Base-by-base conservation (phyloP, 2,797 vertebrate genomes). In the Chelidonichthys spinosus region DNA sequence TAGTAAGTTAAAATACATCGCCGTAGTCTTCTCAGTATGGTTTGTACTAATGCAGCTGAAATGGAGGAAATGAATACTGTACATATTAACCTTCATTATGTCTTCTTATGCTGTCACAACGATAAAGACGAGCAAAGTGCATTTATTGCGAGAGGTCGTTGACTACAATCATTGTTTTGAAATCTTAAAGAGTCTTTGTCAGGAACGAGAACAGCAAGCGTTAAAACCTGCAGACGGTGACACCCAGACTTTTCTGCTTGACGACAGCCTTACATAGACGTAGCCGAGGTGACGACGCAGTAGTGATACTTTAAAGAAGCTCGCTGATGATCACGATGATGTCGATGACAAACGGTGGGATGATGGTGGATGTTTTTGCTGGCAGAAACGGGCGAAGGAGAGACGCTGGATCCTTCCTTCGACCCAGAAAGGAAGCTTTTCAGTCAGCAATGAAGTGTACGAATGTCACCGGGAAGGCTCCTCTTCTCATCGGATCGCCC, bases 391-490 rank as follows among this genome's bases (percentile, higher is more conserved):
- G 7, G 39, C 40, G 62, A 65, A 13, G 46, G 53, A 13, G 50
- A 17, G 59, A 15, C 49, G 52, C 18, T 8, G 74, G 54, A 15
- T 67, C 71, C n/a, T 71, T 74, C 78, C 74, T 17, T 70, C 78
- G 76, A 84, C 47, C 73, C 42, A 5, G 25, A 36, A 33, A 5
- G 37, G 25, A 69, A 53, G 46, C 42, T 25, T 17, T 47, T 97
- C 92, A 99, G 90, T 99, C 98, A 33, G 94, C 92, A 43, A 98
- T 96, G 96, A 97, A 98, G 94, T 98, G 97, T 79, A 99, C 97
- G 40, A 99, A 99, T 0, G 97, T 98, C 32, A 99, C 97, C 0
- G 98, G 98, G 78, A 99, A 99, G 3, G 97, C 98, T 81, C 98
- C 98, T 93, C 96, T 95, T 78, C 97, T 96, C 81, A 94, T 90